These are phyloP conservation scores for Poecilia gillii DNA, from an alignment of 2,797 vertebrate species.

Conservation along the genomic window DNA sequence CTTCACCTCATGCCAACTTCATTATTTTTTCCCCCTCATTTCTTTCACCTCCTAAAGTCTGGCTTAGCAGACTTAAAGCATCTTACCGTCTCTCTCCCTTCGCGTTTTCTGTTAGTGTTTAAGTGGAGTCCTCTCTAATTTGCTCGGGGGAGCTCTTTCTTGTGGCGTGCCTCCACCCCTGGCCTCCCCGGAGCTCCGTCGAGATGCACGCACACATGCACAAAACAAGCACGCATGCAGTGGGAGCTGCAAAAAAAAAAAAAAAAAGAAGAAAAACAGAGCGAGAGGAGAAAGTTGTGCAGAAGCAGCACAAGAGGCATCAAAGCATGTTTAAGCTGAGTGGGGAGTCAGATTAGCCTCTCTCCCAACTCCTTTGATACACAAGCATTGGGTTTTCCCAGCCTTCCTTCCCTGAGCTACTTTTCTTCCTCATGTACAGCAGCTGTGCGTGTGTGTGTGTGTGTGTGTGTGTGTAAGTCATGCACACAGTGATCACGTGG, in stretches of 20 bases:
- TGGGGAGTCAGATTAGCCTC: slow-evolving; percentile 68
- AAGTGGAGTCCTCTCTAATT: slow-evolving; percentile 85
- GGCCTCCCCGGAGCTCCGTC: slow-evolving; percentile 74
- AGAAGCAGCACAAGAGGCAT: slow-evolving; percentile 69
- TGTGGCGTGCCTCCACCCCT: slow-evolving; percentile 82
- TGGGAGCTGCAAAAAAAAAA: slow-evolving; percentile 20
- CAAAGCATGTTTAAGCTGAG: slow-evolving; percentile 77
- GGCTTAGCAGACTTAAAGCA: slow-evolving; percentile 44
- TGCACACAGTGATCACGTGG: not conserved
- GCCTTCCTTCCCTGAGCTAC: slow-evolving; percentile 69
- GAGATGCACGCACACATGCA: slow-evolving; percentile 51
- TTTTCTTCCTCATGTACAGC: slow-evolving; percentile 62
- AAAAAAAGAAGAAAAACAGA: slow-evolving; percentile 53
- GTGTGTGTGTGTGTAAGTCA: not conserved
- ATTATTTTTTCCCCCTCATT: slow-evolving; percentile 33
- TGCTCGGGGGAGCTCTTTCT: slow-evolving; percentile 81
- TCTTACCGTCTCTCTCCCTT: slow-evolving; percentile 63
- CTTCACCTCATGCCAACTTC: slow-evolving; percentile 62
- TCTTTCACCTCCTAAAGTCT: slow-evolving; percentile 65
- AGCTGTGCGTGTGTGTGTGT: slow-evolving; percentile 25
- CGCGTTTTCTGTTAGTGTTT: slow-evolving; percentile 80
- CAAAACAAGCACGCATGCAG: slow-evolving; percentile 16
- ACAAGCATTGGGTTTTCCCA: slow-evolving; percentile 75
- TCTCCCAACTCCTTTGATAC: slow-evolving; percentile 58
- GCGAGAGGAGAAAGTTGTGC: slow-evolving; percentile 59